A percentile compares a stretch with the other conserved stretches of the same genome.
These are phyloP conservation scores for Hirtodrosophila confusa DNA, from an alignment of 2,888 invertebrate species.

Conservation along the genomic window DNA sequence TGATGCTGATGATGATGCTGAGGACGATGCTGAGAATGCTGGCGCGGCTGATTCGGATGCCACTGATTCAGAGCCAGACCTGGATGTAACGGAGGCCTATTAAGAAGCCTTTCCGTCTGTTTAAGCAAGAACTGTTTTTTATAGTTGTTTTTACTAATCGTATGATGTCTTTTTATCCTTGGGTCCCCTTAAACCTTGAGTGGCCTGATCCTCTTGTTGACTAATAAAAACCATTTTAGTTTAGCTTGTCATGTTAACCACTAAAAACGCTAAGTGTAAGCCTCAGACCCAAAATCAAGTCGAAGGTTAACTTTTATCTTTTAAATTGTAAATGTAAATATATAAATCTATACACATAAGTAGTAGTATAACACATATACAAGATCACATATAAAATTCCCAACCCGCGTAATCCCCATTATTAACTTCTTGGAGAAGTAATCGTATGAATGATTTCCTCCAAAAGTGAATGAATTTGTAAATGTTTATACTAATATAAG, in stretches of 20 bases:
- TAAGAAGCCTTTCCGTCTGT: constrained; percentile 34
- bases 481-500: constrained; percentile 47
- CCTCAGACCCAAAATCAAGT: too few species aligned
- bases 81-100: constrained; percentile 19
- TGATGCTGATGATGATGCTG: constrained; percentile 27
- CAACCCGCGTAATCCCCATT: neutral
- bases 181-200: neutral
- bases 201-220: constrained; percentile 32
- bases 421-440: neutral
- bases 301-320: neutral
- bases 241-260: constrained; percentile 16
- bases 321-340: constrained; percentile 65
- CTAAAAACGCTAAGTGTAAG: too few species aligned
- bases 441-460: neutral
- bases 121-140: constrained; percentile 18
- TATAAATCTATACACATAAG: neutral
- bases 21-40: constrained; percentile 12
- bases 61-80: constrained; percentile 29
- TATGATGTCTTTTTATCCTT: too few species aligned
- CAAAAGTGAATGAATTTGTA: constrained; percentile 35
- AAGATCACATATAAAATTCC: too few species aligned
- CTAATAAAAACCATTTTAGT: constrained; percentile 6
- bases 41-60: constrained; percentile 15
- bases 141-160: constrained; percentile 11
- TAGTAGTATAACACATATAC: constrained; percentile 2